Percentiles rank a stretch among this genome's conserved stretches.
Conservation (phyloP, 2,113 vertebrate genomes). For the Hydrochoerus hydrochaeris region DNA sequence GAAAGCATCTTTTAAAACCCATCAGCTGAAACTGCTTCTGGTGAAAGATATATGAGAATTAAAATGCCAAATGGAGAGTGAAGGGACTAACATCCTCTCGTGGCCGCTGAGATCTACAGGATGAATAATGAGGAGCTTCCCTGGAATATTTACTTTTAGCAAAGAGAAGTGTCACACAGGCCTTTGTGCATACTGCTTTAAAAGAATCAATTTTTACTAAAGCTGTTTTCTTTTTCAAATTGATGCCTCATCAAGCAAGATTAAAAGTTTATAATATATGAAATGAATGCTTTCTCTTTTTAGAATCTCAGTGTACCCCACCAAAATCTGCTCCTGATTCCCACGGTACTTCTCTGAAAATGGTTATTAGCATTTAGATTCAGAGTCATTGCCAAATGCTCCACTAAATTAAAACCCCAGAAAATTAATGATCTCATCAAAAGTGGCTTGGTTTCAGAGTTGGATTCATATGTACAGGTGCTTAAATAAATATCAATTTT, state of each 20-base stretch:
- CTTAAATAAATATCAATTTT: slow-evolving; percentile 49
- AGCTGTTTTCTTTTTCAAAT: neutral
- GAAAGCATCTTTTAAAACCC: slow-evolving; percentile 46
- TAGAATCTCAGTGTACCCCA: neutral
- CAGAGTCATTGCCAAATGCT: slow-evolving; percentile 13
- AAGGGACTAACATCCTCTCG: neutral
- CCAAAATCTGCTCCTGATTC: neutral
- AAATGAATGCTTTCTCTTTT: neutral
- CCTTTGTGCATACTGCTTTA: neutral
- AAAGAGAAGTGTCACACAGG: neutral
- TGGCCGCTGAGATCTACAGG: neutral
- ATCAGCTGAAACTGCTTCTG: neutral
- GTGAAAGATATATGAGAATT: neutral
- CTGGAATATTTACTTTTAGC: neutral
- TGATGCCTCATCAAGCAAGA: neutral
- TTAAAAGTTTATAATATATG: slow-evolving; percentile 8
- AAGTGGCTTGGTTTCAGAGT: slow-evolving; percentile 55
- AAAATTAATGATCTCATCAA: slow-evolving; percentile 66
- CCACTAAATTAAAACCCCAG: slow-evolving; percentile 34
- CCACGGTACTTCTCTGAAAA: neutral
- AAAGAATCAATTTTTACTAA: slow-evolving; percentile 1
- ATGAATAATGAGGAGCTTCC: neutral
- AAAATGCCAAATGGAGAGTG: neutral
- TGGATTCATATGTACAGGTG: neutral
- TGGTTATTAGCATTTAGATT: neutral